Conservation (phyloP, 2,888 invertebrate species). For the Nephrotoma flavescens region DNA sequence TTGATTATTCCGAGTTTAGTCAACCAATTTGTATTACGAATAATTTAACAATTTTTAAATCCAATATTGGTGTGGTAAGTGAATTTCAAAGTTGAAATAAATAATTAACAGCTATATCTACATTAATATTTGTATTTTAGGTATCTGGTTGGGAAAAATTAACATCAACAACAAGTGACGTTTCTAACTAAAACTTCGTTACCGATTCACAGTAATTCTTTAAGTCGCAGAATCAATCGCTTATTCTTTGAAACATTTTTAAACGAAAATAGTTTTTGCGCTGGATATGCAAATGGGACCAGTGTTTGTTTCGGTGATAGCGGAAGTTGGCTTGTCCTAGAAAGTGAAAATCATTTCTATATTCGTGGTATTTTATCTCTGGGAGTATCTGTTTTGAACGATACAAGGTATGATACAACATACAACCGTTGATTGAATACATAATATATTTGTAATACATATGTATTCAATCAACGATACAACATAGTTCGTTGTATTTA, state of each 20-base stretch:
- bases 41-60: background rate
- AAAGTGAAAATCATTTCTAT: conserved; percentile 6
- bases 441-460: too few species aligned
- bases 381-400: conserved; percentile 15
- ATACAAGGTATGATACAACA: conserved; percentile 30
- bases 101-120: background rate
- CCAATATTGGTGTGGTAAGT: background rate
- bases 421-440: too few species aligned
- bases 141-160: conserved; percentile 26
- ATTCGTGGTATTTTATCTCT: conserved; percentile 14
- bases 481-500: conserved; percentile 32
- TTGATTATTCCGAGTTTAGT: background rate
- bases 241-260: conserved; percentile 11
- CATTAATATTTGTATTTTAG: background rate
- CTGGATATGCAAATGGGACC: conserved; percentile 17
- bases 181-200: conserved; percentile 19
- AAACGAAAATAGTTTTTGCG: conserved; percentile 11
- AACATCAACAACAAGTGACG: conserved; percentile 11
- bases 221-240: conserved; percentile 18
- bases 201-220: conserved; percentile 22
- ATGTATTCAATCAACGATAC: too few species aligned
- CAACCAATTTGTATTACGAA: background rate
- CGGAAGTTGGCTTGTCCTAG: conserved; percentile 34
- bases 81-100: background rate
- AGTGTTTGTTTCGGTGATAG: conserved; percentile 39